These are phyloP conservation scores for Zele albiditarsus DNA, from an alignment of 2,888 invertebrate genomes.

Conservation along the genomic window DNA sequence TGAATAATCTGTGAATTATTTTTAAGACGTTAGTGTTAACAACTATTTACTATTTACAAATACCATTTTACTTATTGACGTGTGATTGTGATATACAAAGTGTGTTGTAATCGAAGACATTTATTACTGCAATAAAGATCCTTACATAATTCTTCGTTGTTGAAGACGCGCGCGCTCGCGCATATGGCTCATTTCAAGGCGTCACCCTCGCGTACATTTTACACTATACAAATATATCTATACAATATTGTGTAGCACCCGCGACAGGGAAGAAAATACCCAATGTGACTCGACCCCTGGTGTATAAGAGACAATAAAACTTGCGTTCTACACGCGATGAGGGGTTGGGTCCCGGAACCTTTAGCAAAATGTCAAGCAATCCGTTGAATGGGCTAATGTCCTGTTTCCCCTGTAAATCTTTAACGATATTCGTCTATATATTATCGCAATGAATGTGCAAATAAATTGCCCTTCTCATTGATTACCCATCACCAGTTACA, in stretches of 20 bases:
- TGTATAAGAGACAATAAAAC: conserved; percentile 31
- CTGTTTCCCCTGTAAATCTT: conserved; percentile 29
- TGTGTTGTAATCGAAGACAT: conserved; percentile 49
- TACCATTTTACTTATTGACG: not conserved
- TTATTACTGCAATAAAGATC: conserved; percentile 63
- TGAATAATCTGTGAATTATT: too few species aligned
- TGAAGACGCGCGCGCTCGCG: not conserved
- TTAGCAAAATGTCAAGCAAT: conserved; percentile 67
- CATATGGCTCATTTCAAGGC: conserved; percentile 43
- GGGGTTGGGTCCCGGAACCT: conserved; percentile 53
- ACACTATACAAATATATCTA: conserved; percentile 1
- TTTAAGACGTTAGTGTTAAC: too few species aligned
- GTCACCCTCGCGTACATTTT: conserved; percentile 33
- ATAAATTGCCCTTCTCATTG: conserved; percentile 33
- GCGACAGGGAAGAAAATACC: conserved; percentile 40
- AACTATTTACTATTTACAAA: conserved; percentile 27
- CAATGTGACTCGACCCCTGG: conserved; percentile 47
- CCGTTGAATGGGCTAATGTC: conserved; percentile 57
- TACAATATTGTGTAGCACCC: not conserved
- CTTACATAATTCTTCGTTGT: conserved; percentile 62
- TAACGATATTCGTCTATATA: conserved; percentile 31
- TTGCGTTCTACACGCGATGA: conserved; percentile 29
- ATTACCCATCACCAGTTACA: conserved; percentile 26
- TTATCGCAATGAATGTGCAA: conserved; percentile 25
- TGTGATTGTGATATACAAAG: not conserved